Percentiles rank a stretch among this genome's conserved stretches.
Conservation (phyloP, 2,888 invertebrate genomes). For the Brachylomia viminalis region DNA sequence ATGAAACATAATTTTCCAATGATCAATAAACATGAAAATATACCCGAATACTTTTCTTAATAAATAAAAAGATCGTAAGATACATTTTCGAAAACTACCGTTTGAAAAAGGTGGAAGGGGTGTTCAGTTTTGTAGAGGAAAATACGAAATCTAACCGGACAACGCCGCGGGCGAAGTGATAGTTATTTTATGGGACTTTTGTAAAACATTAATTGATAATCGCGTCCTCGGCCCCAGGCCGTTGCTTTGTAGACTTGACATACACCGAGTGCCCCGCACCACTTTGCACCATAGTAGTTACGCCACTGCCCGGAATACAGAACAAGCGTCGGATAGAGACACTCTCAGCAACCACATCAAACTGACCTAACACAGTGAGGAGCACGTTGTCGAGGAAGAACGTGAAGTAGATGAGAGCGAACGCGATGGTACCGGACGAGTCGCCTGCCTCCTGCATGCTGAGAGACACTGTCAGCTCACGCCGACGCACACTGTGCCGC, state of each 20-base stretch:
- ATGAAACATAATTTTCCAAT: too few relatives aligned
- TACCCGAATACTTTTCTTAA: too few relatives aligned
- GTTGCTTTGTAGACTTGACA: not conserved
- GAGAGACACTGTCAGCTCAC: not conserved
- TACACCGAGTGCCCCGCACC: not conserved
- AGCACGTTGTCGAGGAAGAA: conserved; percentile 96
- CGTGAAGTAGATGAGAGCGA: conserved; percentile 92
- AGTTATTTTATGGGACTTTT: not conserved
- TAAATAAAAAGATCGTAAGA: too few relatives aligned
- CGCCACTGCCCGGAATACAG: not conserved
- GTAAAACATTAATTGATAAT: not conserved
- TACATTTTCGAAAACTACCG: too few relatives aligned
- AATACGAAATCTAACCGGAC: too few relatives aligned
- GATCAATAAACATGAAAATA: too few relatives aligned
- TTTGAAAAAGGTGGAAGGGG: too few relatives aligned
- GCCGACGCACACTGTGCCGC: conserved; percentile 3
- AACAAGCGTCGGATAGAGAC: not conserved
- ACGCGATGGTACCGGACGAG: conserved; percentile 70
- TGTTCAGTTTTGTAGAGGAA: too few relatives aligned
- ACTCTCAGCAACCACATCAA: not conserved
- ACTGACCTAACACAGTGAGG: conserved; percentile 96
- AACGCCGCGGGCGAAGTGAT: too few relatives aligned
- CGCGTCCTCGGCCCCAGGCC: not conserved
- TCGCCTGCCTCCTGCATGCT: conserved; percentile 59
- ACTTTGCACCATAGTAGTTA: not conserved